A percentile compares a stretch with the other conserved stretches of the same genome.
Conservation (phyloP, 2,797 vertebrate genomes). For the Brachyrhaphis roseni region DNA sequence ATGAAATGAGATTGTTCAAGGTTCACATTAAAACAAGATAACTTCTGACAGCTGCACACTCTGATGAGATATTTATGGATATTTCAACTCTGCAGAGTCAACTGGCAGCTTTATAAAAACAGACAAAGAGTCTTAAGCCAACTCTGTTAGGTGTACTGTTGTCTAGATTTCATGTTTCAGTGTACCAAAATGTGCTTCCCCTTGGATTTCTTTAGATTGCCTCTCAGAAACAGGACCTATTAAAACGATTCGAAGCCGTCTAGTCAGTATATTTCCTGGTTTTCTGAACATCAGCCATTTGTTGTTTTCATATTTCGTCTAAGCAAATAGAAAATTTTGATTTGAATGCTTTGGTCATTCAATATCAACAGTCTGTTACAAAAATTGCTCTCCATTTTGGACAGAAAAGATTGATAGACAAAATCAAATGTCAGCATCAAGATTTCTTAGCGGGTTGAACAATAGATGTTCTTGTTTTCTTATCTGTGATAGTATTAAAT, state of each 20-base stretch:
- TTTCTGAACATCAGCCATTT: not conserved
- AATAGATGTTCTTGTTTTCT: not conserved
- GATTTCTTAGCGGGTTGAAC: not conserved
- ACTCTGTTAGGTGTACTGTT: slow-evolving; percentile 14
- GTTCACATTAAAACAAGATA: slow-evolving; percentile 39
- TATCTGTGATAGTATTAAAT: not conserved
- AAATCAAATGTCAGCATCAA: not conserved
- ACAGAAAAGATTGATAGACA: not conserved
- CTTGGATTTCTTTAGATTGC: not conserved
- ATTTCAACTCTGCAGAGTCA: slow-evolving; percentile 19
- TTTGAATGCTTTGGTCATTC: not conserved
- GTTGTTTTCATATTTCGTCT: not conserved
- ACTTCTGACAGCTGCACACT: slow-evolving; percentile 36
- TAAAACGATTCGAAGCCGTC: not conserved
- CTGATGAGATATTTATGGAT: slow-evolving; percentile 39
- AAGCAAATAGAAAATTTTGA: not conserved
- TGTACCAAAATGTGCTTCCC: not conserved
- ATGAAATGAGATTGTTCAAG: slow-evolving; percentile 39
- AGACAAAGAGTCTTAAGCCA: slow-evolving; percentile 21
- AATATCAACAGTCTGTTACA: not conserved
- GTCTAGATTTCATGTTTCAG: slow-evolving; percentile 29
- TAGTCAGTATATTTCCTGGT: not conserved
- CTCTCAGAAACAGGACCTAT: not conserved
- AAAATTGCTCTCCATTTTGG: not conserved
- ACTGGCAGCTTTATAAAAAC: slow-evolving; percentile 39